A percentile compares a stretch with the other conserved stretches of the same genome.
Conservation (phyloP, 2,888 invertebrate genomes). For the Zygaena filipendulae region DNA sequence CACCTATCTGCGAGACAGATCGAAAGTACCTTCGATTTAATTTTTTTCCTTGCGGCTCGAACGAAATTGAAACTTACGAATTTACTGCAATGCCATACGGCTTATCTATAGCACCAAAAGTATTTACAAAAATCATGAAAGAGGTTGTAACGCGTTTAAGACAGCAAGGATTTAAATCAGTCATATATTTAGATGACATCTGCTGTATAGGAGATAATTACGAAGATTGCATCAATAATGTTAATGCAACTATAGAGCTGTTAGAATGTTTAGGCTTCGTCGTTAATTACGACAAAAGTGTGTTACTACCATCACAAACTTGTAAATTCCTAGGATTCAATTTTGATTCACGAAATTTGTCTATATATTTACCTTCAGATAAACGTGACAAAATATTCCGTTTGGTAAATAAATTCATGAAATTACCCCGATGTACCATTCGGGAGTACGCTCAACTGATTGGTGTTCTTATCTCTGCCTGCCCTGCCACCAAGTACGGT, state of each 20-base stretch:
- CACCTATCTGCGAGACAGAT: constrained; percentile 1
- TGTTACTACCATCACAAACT: not conserved
- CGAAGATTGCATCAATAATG: not conserved
- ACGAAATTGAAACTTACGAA: not conserved
- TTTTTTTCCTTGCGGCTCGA: not conserved
- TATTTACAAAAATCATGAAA: not conserved
- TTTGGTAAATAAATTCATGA: constrained; percentile 1
- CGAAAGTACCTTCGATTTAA: constrained; percentile 6
- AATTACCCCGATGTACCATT: constrained; percentile 1
- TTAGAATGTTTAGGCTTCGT: constrained; percentile 13
- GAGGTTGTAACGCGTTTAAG: not conserved
- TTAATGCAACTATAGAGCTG: constrained; percentile 1
- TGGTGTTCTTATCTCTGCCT: constrained; percentile 2
- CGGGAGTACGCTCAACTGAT: constrained; percentile 3
- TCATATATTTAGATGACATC: not conserved
- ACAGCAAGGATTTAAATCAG: not conserved
- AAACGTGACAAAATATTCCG: constrained; percentile 1
- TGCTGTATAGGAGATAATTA: not conserved
- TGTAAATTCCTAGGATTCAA: constrained; percentile 8
- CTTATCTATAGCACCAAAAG: not conserved
- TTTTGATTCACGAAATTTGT: not conserved
- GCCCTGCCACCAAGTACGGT: not conserved
- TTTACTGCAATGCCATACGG: not conserved
- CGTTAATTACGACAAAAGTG: constrained; percentile 14
- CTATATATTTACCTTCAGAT: constrained; percentile 3